Evolutionary conservation across 2,113 vertebrate species (phyloP).

Genomic region (Microtus richardsoni): DNA sequence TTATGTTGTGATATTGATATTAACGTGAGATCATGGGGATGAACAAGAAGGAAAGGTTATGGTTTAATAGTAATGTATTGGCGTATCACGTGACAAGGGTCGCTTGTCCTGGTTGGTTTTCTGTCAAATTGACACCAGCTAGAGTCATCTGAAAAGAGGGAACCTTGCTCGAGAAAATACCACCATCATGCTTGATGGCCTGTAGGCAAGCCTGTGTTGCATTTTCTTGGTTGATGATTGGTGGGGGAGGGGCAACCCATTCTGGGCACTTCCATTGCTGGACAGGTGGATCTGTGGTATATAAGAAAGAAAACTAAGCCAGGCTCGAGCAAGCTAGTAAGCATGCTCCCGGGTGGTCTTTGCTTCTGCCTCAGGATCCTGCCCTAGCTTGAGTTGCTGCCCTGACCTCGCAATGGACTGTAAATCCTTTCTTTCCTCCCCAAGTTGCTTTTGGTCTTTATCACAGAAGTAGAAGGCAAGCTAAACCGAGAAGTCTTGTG

Average conservation of each 20-base stretch:
- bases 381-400: neutral
- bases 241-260: neutral
- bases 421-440: neutral
- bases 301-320: neutral
- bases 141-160: neutral
- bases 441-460: neutral
- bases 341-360: neutral
- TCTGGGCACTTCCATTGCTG: neutral
- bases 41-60: neutral
- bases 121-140: neutral
- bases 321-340: neutral
- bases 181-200: neutral
- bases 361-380: neutral
- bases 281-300: neutral
- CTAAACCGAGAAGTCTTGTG: neutral
- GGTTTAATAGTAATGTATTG: neutral
- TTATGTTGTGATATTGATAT: neutral
- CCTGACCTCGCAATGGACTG: neutral
- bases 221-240: neutral
- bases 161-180: neutral
- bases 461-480: neutral
- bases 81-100: neutral
- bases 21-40: neutral
- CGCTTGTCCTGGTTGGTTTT: neutral
- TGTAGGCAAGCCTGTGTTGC: neutral